phyloP scores from a whole-genome alignment of 2,888 invertebrate species.

The Tenodera sinensis region DNA sequence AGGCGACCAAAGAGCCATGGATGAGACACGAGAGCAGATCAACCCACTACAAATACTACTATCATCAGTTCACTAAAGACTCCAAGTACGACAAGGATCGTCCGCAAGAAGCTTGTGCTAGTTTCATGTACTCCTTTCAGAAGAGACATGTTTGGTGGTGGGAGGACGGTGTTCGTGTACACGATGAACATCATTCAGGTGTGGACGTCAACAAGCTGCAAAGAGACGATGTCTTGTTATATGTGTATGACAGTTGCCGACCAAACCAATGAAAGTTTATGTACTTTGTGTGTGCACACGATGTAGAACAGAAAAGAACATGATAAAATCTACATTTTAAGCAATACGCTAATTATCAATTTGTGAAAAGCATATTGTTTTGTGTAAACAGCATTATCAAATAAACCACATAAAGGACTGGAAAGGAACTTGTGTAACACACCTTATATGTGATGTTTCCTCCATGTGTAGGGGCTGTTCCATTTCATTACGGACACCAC shows the following conservation, averaged over 20 bases:
- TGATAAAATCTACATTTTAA: neutral
- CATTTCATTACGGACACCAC: too few relatives aligned
- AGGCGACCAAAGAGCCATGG: conserved; percentile 57
- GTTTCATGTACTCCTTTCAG: conserved; percentile 37
- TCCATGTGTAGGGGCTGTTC: too few relatives aligned
- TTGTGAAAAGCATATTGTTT: neutral
- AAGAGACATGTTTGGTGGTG: conserved; percentile 45
- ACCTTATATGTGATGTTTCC: too few relatives aligned
- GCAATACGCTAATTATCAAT: neutral
- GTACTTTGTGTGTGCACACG: neutral
- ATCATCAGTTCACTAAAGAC: conserved; percentile 39
- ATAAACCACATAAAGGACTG: neutral
- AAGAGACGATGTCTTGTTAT: neutral
- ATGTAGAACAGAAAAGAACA: neutral
- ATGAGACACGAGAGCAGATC: conserved; percentile 45
- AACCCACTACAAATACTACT: conserved; percentile 45
- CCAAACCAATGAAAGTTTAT: neutral
- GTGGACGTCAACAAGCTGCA: conserved; percentile 13
- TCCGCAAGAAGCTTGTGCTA: conserved; percentile 42
- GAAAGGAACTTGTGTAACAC: too few relatives aligned
- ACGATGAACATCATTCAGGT: conserved; percentile 25
- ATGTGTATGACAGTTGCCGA: neutral
- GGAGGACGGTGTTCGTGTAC: conserved; percentile 43
- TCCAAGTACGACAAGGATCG: conserved; percentile 42
- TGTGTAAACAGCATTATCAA: neutral